phyloP scores from a whole-genome alignment of 2,888 invertebrate genomes.

The Tachina lurida region DNA sequence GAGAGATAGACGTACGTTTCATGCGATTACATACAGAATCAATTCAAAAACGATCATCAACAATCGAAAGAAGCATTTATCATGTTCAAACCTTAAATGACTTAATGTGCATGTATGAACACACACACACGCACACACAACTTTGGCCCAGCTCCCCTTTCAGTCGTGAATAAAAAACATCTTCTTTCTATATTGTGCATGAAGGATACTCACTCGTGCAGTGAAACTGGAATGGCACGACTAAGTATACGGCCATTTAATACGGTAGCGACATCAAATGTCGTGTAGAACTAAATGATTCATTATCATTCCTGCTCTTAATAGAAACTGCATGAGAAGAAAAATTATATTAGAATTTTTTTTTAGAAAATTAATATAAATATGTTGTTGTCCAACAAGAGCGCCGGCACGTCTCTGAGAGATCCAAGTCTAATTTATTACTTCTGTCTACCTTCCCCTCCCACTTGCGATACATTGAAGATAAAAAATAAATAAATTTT shows the following conservation, averaged over 20 bases:
- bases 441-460: background rate
- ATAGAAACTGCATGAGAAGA: conserved; percentile 51
- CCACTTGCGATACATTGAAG: background rate
- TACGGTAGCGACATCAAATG: conserved; percentile 69
- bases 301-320: conserved; percentile 35
- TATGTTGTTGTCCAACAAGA: conserved; percentile 9
- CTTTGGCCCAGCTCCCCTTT: background rate
- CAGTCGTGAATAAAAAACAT: conserved; percentile 14
- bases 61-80: conserved; percentile 67
- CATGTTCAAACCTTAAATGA: conserved; percentile 70
- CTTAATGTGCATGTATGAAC: conserved; percentile 65
- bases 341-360: conserved; percentile 25
- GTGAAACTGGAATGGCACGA: background rate
- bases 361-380: background rate
- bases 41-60: conserved; percentile 70
- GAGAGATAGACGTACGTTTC: background rate
- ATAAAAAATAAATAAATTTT: background rate
- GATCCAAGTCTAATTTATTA: conserved; percentile 39
- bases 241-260: conserved; percentile 36
- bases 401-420: conserved; percentile 54
- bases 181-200: background rate
- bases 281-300: conserved; percentile 68
- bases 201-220: background rate
- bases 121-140: conserved; percentile 16
- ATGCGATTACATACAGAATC: conserved; percentile 56